Evolutionary conservation across 2,888 invertebrate genomes (phyloP).

Genomic region (Hydroisotoma schaefferi): DNA sequence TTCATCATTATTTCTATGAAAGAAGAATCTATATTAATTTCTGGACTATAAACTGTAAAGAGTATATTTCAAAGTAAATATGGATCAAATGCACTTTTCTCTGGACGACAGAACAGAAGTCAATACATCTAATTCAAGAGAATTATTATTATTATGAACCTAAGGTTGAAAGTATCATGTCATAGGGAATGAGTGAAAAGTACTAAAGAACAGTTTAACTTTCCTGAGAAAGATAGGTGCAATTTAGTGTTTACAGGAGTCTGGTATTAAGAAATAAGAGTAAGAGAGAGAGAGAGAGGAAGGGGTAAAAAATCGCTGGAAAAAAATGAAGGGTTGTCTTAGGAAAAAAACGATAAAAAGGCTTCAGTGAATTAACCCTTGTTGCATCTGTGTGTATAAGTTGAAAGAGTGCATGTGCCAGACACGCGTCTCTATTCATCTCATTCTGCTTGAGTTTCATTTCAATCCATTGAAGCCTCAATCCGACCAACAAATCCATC

Average conservation of each 20-base stretch:
- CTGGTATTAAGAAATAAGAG: constrained; percentile 36
- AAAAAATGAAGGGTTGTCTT: constrained; percentile 42
- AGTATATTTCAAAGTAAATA: too few relatives aligned
- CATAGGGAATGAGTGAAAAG: constrained; percentile 6
- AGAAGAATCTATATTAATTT: too few relatives aligned
- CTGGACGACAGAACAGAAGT: neutral
- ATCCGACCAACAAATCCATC: constrained; percentile 13
- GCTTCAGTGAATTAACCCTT: constrained; percentile 47
- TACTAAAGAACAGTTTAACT: constrained; percentile 2
- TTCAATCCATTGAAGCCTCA: constrained; percentile 14
- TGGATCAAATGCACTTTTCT: too few relatives aligned
- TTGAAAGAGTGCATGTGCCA: constrained; percentile 47
- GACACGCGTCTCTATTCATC: constrained; percentile 47
- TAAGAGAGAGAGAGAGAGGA: too few relatives aligned
- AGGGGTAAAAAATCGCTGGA: constrained; percentile 27
- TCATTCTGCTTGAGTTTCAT: constrained; percentile 18
- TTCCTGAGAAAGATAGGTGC: constrained; percentile 36
- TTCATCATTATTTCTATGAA: constrained; percentile 2
- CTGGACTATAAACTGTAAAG: too few relatives aligned
- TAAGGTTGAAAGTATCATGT: neutral
- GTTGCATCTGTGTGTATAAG: constrained; percentile 34
- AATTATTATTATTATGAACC: too few relatives aligned
- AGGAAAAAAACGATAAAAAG: constrained; percentile 39
- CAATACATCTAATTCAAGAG: too few relatives aligned
- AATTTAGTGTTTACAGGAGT: constrained; percentile 47